phyloP scores from a whole-genome alignment of 2,113 vertebrate species.

The Ranitomeya imitator region DNA sequence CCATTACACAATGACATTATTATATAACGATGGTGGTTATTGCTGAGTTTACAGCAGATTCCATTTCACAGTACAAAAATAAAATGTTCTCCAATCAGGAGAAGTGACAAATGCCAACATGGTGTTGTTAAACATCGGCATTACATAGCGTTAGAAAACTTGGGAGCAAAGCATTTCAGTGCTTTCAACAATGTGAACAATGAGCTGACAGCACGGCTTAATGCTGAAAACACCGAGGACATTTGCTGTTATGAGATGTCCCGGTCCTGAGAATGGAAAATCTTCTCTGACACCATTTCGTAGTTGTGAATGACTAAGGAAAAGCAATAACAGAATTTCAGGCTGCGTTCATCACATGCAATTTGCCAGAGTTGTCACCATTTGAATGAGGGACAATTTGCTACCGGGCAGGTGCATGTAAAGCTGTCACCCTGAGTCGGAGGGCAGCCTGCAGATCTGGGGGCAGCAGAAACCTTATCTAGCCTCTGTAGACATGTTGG shows the following conservation, averaged over 20 bases:
- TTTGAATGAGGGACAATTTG: constrained; percentile 31
- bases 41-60: background rate
- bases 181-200: constrained; percentile 14
- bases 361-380: constrained; percentile 34
- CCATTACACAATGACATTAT: background rate
- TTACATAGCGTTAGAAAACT: background rate
- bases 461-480: background rate
- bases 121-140: background rate
- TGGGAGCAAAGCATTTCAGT: constrained; percentile 21
- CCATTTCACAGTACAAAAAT: background rate
- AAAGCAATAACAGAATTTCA: background rate
- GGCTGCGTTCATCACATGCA: background rate
- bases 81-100: background rate
- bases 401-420: background rate
- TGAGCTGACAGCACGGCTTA: constrained; percentile 31
- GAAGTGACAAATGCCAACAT: background rate
- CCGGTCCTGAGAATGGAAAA: constrained; percentile 12
- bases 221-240: background rate
- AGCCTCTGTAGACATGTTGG: too few relatives aligned
- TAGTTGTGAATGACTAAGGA: background rate
- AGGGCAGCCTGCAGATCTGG: background rate
- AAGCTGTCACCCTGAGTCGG: background rate
- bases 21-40: background rate
- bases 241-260: constrained; percentile 4
- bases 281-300: constrained; percentile 11